Evolutionary conservation across 2,797 vertebrate species (phyloP), one percentile per base, ranked within the genome.

Genomic region (Syngnathus acus): DNA sequence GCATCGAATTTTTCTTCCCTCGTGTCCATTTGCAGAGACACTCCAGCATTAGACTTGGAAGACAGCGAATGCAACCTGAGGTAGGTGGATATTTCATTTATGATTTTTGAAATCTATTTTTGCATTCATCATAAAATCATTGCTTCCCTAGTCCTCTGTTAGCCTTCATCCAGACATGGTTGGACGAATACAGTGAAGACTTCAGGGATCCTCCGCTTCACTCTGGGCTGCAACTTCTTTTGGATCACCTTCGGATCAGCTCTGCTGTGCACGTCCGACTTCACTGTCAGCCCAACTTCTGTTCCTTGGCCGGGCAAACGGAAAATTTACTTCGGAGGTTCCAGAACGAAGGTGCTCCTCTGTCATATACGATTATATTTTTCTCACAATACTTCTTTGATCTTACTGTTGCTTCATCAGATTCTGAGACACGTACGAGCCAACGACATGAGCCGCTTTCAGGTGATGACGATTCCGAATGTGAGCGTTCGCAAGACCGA

Each of bases 111-210:
- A 21, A n/a, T 32, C 13, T 19, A 23, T 48, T 26, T 62, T 47
- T 16, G 14, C 11, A 7, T 37, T 17, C 7, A 48, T 47, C 55
- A n/a, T 60, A 2, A 42, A 21, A 43, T 23, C 42, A 23, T 26
- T 43, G 42, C 14, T 58, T 6, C 40, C 40, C 11, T 78, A 91
- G 91, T 61, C 73, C 73, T 45, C 73, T 91, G 72, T 39, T 86
- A 74, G 61, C 72, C 65, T 78, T 91, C 5, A 65, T 91, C 72
- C 86, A 90, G 76, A 85, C 74, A 11, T 95, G 94, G 94, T 76
- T 95, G 61, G 91, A 88, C 10, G 89, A 92, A 65, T 92, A 92
- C 80, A 90, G 89, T 1, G 90, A 92, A 71, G 93, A 95, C 82
- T 90, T 95, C 78, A 79, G 90, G 69, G 92, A 93, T 13, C 85